These are phyloP conservation scores for Cataglyphis albicans DNA, from an alignment of 2,888 invertebrate genomes.

Conservation along the genomic window DNA sequence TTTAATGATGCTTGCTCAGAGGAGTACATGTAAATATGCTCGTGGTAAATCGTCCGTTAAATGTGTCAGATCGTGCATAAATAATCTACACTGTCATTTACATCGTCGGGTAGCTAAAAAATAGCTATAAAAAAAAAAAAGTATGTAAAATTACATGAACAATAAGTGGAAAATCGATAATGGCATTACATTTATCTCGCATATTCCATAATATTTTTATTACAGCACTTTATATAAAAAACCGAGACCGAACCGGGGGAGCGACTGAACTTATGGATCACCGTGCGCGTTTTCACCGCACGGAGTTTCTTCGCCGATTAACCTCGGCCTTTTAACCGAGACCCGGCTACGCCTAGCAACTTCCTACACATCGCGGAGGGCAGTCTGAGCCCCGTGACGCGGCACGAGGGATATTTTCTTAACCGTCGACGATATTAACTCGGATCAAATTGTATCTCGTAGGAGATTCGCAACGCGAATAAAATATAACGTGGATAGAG, in stretches of 20 bases:
- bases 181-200: neutral
- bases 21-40: too few relatives aligned
- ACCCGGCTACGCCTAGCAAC: slow-evolving; percentile 21
- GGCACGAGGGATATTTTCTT: slow-evolving; percentile 56
- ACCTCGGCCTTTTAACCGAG: slow-evolving; percentile 45
- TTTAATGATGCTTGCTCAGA: neutral
- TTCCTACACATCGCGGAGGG: slow-evolving; percentile 42
- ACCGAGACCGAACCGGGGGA: slow-evolving; percentile 49
- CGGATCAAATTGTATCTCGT: slow-evolving; percentile 22
- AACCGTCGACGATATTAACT: slow-evolving; percentile 43
- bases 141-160: neutral
- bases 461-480: slow-evolving; percentile 7
- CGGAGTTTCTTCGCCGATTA: slow-evolving; percentile 35
- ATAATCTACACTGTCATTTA: slow-evolving; percentile 73
- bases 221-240: slow-evolving; percentile 59
- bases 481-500: neutral
- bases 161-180: neutral
- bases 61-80: slow-evolving; percentile 52
- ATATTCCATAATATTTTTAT: neutral
- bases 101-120: slow-evolving; percentile 66
- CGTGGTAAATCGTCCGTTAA: neutral
- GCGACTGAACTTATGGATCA: slow-evolving; percentile 44
- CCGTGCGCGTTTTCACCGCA: slow-evolving; percentile 1
- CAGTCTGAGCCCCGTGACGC: slow-evolving; percentile 52
- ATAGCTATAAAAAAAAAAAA: neutral